Evolutionary conservation across 1,140 invertebrate species (phyloP), one percentile per base, ranked within the genome.

Genomic region (Colletes gigas): DNA sequence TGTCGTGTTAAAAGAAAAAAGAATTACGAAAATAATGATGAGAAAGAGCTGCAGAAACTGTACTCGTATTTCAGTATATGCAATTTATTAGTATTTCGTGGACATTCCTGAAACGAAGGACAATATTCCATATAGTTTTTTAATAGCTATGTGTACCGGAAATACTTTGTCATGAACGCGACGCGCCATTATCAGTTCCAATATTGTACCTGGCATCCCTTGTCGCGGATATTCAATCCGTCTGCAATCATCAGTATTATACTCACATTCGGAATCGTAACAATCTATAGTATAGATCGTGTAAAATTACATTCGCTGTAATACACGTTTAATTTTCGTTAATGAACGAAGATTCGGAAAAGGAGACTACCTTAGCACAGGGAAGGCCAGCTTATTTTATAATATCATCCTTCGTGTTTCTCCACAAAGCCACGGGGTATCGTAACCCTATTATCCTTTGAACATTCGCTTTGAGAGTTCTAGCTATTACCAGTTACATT

Each of bases 181-280:
- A 55, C 47, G 19, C 39, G 67, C 19, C 10, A n/a, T 55, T 69
- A 54, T 55, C 21, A 69, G 19, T 10, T 69, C 67, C 67, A 69
- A 65, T 69, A 69, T 69, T 50, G 50, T 1, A 12, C 5, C 47
- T 9, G 8, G 19, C 19, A 12, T 55, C 30, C 19, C 50, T 30
- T 19, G 17, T 66, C 47, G n/a, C n/a, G 41, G 4, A 9, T 19
- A 19, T 54, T 17, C 50, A n/a, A 19, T 54, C 39, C 39, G 67
- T 54, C 50, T 55, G 39, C 30, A 69, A 69, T 69, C 55, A 55
- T 21, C 30, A 69, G 14, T 14, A 30, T 69, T 55, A 30, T 12
- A 19, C 3, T n/a, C 47, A 41, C n/a, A 21, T 10, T 8, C 9
- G 8, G 47, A 9, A 68, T 15, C 30, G 6, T n/a, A n/a, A 44